Conservation (phyloP, 2,113 vertebrate genomes). For the Atlantisia rogersi region DNA sequence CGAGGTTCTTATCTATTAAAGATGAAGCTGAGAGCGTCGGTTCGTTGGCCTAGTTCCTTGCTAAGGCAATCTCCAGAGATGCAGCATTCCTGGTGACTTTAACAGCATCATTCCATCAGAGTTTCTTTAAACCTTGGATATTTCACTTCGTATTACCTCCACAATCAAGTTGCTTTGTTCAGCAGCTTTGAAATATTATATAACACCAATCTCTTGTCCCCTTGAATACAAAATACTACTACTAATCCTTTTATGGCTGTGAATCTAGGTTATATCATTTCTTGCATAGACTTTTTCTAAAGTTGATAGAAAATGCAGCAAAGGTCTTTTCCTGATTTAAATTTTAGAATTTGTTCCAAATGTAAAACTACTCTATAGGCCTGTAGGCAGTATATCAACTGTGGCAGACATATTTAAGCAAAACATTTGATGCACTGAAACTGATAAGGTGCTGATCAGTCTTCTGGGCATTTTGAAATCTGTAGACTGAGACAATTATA, state of each 20-base stretch:
- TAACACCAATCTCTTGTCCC: slow-evolving; percentile 29
- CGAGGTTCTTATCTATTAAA: slow-evolving; percentile 27
- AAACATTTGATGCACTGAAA: slow-evolving; percentile 22
- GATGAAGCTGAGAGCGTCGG: slow-evolving; percentile 19
- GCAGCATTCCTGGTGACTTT: slow-evolving; percentile 23
- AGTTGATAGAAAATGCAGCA: slow-evolving; percentile 44
- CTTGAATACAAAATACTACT: slow-evolving; percentile 29
- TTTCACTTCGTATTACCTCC: slow-evolving; percentile 52
- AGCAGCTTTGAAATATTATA: slow-evolving; percentile 55
- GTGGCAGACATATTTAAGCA: slow-evolving; percentile 36
- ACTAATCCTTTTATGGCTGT: slow-evolving; percentile 32
- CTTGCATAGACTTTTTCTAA: background rate
- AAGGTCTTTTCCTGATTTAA: slow-evolving; percentile 33
- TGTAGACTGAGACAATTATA: background rate
- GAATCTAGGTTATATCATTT: slow-evolving; percentile 43
- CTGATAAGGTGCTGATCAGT: slow-evolving; percentile 41
- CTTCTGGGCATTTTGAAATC: slow-evolving; percentile 23
- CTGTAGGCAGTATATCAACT: slow-evolving; percentile 31
- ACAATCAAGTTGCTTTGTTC: slow-evolving; percentile 59
- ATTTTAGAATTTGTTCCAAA: slow-evolving; percentile 53
- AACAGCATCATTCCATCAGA: slow-evolving; percentile 27
- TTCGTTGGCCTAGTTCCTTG: slow-evolving; percentile 42
- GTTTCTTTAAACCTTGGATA: slow-evolving; percentile 47
- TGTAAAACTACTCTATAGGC: slow-evolving; percentile 23
- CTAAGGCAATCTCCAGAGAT: slow-evolving; percentile 41